Conservation (phyloP, 2,888 invertebrate genomes). For the Pyrrhia umbra region DNA sequence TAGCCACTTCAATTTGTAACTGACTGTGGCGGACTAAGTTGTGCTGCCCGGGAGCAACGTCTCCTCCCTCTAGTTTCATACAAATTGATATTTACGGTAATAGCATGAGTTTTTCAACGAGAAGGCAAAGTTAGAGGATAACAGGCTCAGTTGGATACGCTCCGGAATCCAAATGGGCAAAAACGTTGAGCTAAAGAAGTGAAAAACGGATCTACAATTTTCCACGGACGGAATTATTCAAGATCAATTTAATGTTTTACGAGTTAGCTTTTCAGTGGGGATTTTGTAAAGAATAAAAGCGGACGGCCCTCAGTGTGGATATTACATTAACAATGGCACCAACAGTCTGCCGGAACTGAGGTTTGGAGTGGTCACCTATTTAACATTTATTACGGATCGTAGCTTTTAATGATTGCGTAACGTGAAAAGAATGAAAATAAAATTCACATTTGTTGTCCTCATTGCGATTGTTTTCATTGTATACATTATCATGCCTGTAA, state of each 20-base stretch:
- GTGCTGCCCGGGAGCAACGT: slow-evolving; percentile 71
- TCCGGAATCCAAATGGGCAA: slow-evolving; percentile 84
- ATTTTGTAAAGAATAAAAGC: slow-evolving; percentile 64
- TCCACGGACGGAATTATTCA: slow-evolving; percentile 77
- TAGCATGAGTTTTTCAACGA: slow-evolving; percentile 87
- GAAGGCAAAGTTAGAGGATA: slow-evolving; percentile 85
- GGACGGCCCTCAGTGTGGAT: slow-evolving; percentile 60
- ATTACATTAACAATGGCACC: slow-evolving; percentile 63
- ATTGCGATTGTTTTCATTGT: slow-evolving; percentile 39
- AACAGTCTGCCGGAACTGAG: slow-evolving; percentile 56
- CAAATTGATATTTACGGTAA: slow-evolving; percentile 91
- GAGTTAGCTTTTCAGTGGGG: slow-evolving; percentile 70
- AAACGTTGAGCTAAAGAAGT: slow-evolving; percentile 82
- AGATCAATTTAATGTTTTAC: slow-evolving; percentile 82
- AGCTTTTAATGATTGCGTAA: slow-evolving; percentile 55
- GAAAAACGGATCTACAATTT: slow-evolving; percentile 83
- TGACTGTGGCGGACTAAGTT: slow-evolving; percentile 79
- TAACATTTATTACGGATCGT: slow-evolving; percentile 61
- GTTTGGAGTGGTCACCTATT: slow-evolving; percentile 63
- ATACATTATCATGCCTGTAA: slow-evolving; percentile 7
- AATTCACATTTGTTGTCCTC: slow-evolving; percentile 45
- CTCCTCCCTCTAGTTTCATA: slow-evolving; percentile 88
- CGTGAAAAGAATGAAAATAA: slow-evolving; percentile 50
- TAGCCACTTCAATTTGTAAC: slow-evolving; percentile 85
- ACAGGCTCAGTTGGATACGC: slow-evolving; percentile 85